Evolutionary conservation across 1,140 invertebrate genomes (phyloP).

Genomic region (Drosophila kanapiae): DNA sequence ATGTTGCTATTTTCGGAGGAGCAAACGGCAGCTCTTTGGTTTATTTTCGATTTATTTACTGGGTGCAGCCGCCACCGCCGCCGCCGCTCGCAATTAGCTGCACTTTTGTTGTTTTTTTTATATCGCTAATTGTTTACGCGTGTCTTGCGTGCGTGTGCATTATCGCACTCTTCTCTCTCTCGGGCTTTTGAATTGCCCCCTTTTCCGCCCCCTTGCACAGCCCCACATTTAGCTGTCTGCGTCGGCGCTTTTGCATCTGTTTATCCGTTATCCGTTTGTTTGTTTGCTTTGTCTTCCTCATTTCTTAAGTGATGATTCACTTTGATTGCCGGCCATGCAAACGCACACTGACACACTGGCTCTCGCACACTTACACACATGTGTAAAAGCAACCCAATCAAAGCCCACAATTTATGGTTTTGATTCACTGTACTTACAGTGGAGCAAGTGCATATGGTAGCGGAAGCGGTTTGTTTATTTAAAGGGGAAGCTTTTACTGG

Average conservation of each 20-base stretch:
- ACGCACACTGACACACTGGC: slow-evolving; percentile 6
- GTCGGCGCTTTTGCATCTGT: slow-evolving; percentile 57
- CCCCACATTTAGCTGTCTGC: slow-evolving; percentile 40
- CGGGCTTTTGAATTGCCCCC: slow-evolving; percentile 1
- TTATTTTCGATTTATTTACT: slow-evolving; percentile 55
- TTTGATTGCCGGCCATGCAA: slow-evolving; percentile 56
- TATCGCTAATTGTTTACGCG: slow-evolving; percentile 69
- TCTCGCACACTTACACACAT: slow-evolving; percentile 2
- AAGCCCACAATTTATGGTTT: slow-evolving; percentile 40
- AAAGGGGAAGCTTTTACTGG: neutral
- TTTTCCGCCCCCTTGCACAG: neutral
- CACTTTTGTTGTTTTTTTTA: slow-evolving; percentile 24
- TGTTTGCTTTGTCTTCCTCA: slow-evolving; percentile 60
- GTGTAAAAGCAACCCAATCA: slow-evolving; percentile 18
- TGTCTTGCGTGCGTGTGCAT: slow-evolving; percentile 20
- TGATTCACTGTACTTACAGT: slow-evolving; percentile 42
- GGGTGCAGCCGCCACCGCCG: slow-evolving; percentile 48
- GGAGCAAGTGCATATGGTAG: neutral
- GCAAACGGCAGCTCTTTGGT: slow-evolving; percentile 41
- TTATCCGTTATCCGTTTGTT: slow-evolving; percentile 40
- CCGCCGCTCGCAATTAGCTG: slow-evolving; percentile 23
- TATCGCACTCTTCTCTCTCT: slow-evolving; percentile 27
- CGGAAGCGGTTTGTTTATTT: slow-evolving; percentile 13
- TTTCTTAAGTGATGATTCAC: slow-evolving; percentile 76
- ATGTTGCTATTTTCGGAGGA: slow-evolving; percentile 37